Evolutionary conservation across 2,888 invertebrate species (phyloP), one percentile per base, ranked within the genome.

Genomic region (Dermolepida albohirtum): DNA sequence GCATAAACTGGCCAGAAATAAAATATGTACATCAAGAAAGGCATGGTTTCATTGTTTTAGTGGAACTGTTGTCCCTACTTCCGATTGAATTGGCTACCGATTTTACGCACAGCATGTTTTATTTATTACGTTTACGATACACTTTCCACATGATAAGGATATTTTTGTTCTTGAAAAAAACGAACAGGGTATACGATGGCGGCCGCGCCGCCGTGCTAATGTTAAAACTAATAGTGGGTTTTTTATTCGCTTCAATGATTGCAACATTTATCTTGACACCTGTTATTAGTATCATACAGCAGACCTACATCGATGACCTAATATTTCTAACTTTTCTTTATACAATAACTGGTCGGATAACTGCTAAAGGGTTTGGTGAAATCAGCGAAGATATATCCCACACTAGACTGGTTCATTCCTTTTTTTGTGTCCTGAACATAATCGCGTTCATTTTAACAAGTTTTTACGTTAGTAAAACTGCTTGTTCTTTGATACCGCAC

Each of bases 31-130:
- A 66, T 44, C 57, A 47, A 10, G 39, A 57, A 8, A 55, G 68
- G 51, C 41, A 66, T 34, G 65, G 57, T 34, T 59, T 59, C 41
- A 29, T 69, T 7, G n/a, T 69, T 8, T 50, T 66, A 11, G 2
- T 66, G n/a, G 68, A 69, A 17, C 12, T 47, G 1, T 7, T 51
- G 4, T 34, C 68, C 1, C 14, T 65, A 7, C 5, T 69, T 1
- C 68, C 68, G 5, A 14, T 64, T 6, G 63, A 67, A 29, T 12
- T 29, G 0, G 11, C 41, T 2, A 7, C 43, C 10, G 29, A 22
- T 14, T 12, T 12, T 5, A 11, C 14, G 1, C 10, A 47, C 6
- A 10, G 12, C n/a, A 41, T 6, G 6, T 62, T 50, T 43, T 34
- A 51, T 16, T n/a, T 41, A 11, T 22, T 62, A 8, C 49, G 66